Conservation (phyloP, 2,797 vertebrate genomes). For the Morus bassanus region DNA sequence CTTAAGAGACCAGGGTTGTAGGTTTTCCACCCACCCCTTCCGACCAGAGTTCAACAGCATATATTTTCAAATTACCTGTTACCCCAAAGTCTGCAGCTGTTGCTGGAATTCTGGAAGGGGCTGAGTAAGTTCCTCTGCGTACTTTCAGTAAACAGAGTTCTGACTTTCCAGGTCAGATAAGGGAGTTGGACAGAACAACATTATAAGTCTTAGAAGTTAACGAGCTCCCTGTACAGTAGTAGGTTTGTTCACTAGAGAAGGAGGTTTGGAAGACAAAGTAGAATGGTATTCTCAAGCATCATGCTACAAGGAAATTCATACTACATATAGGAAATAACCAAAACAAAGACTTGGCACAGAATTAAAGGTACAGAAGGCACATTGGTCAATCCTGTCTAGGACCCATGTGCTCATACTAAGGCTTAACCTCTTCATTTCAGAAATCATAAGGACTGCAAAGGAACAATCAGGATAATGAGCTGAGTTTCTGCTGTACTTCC, state of each 20-base stretch:
- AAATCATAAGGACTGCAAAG: background rate
- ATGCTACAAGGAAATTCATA: background rate
- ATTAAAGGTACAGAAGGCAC: background rate
- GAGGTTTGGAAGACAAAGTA: background rate
- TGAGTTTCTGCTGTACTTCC: background rate
- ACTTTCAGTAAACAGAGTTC: background rate
- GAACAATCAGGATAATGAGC: background rate
- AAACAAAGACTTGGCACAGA: background rate
- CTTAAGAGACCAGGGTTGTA: background rate
- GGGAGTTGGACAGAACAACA: background rate
- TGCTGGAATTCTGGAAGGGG: background rate
- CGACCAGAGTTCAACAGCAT: background rate
- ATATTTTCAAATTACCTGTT: background rate
- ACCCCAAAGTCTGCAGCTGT: background rate
- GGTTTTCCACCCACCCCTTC: fast-evolving
- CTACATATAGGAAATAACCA: background rate
- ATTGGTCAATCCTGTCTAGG: background rate
- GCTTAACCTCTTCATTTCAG: background rate
- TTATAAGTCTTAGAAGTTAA: background rate
- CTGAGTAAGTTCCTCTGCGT: background rate
- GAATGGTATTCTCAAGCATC: background rate
- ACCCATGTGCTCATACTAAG: background rate
- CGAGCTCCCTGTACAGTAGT: background rate
- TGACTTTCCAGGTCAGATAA: background rate
- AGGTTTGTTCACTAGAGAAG: background rate